Evolutionary conservation across 2,797 vertebrate species (phyloP), one percentile per base, ranked within the genome.

Genomic region (Ibycter americanus): DNA sequence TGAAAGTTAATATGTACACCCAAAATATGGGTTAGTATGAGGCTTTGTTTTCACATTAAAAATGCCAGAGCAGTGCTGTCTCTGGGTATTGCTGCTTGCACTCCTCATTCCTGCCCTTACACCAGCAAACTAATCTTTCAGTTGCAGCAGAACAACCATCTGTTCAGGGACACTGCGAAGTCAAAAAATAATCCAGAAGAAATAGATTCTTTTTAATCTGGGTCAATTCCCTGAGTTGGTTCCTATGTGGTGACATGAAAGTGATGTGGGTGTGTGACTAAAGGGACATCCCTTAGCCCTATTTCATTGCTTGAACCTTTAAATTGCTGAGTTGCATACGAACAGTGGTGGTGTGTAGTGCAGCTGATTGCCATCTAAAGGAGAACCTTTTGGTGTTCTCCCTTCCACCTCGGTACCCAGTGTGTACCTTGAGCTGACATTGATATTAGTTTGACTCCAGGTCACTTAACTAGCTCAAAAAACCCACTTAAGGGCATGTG

Each of bases 331-430:
- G 46, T 46, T 14, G 9, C 9, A 3, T 49, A 31, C 3, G 26
- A 9, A n/a, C 0, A 0, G 25, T 15, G 11, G 31, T 59, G 15
- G 0, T 58, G 20, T 26, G 23, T 55, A n/a, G 19, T 16, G 27
- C 26, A 47, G 51, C 40, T 54, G 29, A 9, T 32, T n/a, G 51
- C 38, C 23, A 14, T 8, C 8, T 54, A 15, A 65, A 55, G n/a
- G 70, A 36, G 42, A 58, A 21, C 1, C 3, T 68, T 46, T 61
- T 56, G 42, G 11, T 89, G 46, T 31, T 15, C 7, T 70, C 9
- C 12, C 26, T 84, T 74, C 13, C 10, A 3, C 22, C 3, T 34
- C 68, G 20, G 12, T 63, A 11, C 31, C 7, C 10, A 42, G 0
- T 49, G 8, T 29, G 16, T 65, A 81, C 56, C 23, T 47, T 52